Evolutionary conservation across 1,140 invertebrate genomes (phyloP), one percentile per base, ranked within the genome.

Genomic region (Varroa destructor): DNA sequence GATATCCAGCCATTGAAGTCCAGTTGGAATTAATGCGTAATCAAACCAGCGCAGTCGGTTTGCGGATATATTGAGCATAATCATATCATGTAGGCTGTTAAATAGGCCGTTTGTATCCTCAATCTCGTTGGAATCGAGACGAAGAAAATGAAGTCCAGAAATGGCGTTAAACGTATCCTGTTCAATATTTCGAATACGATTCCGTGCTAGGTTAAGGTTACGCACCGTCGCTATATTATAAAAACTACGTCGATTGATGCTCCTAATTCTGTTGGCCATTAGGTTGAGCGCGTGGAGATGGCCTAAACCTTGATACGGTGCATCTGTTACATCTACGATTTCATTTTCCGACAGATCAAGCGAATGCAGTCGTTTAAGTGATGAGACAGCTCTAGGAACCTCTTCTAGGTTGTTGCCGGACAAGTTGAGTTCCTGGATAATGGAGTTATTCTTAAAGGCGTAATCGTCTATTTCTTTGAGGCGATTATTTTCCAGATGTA

Each of bases 11-110:
- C 90, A 93, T 76, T 90, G 87, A 73, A 93, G 81, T 73, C 85
- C 86, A 58, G 80, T 78, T 0, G 91, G 90, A 58, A 93, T 85
- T 72, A 90, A 82, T 14, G 87, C 84, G 79, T 92, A 93, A 81
- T 93, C 90, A 81, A 93, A 93, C 85, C 87, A 87, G 76, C 89
- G 85, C 75, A 93, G 81, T 77, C 87, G 86, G 81, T 93, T 93
- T 81, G 90, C 89, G 51, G 89, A 91, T 73, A 91, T 87, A 81
- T 93, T 94, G 42, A 94, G 80, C 89, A 89, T 92, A 74, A 89
- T 81, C 57, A 94, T 81, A 75, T 86, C 87, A 0, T 87, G 84
- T 77, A 91, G 86, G 75, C 89, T 87, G 73, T 85, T 85, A 78
- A 93, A 91, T n/a, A 91, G 81, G 6, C 87, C 88, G 77, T 87